A percentile compares a stretch with the other conserved stretches of the same genome.
Conservation (phyloP, 2,113 vertebrate genomes). For the Tetrao urogallus region DNA sequence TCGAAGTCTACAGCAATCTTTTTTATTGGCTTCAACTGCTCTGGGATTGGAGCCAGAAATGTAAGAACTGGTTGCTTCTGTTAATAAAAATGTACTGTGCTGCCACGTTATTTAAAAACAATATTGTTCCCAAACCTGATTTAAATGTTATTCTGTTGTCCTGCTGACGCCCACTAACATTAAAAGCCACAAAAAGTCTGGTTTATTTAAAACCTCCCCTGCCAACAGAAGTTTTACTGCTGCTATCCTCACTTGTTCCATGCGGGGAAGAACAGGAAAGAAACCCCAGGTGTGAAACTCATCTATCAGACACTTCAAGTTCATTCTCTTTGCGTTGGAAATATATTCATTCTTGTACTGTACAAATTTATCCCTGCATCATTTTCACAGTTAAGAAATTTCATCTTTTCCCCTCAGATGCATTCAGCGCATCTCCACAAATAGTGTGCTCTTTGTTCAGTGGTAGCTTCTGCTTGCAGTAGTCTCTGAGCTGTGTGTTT, state of each 20-base stretch:
- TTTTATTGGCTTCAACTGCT: background rate
- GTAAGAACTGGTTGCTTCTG: background rate
- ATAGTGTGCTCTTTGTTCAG: background rate
- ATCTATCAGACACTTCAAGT: background rate
- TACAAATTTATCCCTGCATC: background rate
- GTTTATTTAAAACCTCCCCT: background rate
- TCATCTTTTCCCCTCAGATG: background rate
- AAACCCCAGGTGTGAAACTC: background rate
- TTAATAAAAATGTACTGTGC: background rate
- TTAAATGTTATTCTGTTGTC: background rate
- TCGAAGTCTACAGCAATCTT: background rate
- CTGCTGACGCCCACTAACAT: background rate
- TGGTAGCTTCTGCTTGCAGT: background rate
- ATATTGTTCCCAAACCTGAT: background rate
- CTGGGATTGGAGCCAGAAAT: background rate
- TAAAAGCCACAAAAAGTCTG: background rate
- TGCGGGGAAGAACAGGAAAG: background rate
- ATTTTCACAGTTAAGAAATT: background rate
- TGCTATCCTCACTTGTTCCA: background rate
- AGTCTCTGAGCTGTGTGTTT: background rate
- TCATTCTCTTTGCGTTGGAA: background rate
- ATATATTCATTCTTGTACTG: background rate
- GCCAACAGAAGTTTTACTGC: background rate
- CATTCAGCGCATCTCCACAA: background rate
- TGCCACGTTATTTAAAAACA: conserved; percentile 12